Base-by-base conservation (phyloP, 2,888 invertebrate species). In the Nomada fucata region DNA sequence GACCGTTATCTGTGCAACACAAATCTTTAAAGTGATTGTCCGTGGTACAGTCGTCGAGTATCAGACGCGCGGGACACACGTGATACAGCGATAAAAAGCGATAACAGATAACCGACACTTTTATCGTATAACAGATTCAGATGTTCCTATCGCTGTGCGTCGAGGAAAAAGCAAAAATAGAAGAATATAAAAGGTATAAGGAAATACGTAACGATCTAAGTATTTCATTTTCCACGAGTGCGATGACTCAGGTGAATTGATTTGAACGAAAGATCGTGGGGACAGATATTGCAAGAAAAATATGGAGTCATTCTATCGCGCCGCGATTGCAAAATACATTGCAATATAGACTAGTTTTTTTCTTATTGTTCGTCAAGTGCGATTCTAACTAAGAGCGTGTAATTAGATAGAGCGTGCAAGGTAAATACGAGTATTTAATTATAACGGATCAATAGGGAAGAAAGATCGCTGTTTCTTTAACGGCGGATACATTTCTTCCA, bases 51-150 rank as follows among this genome's bases (percentile, higher is more conserved):
- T 52, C 50, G 26, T 20, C 26, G 9, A n/a, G 3, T 72, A 44
- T 73, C 52, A 13, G 7, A 0, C 42, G 13, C 47, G n/a, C n/a
- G 13, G 0, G 23, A 15, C 7, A 53, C 15, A 15, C 13, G 2
- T 36, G 63, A 67, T 73, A 73, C 2, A 44, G 18, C 53, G 74
- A 74, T 57, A 63, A 57, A 68, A 44, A 20, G 1, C 1, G 52
- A 57, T 55, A 42, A 20, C 20, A 61, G 47, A 74, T 55, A 68
- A 61, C 26, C 42, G 47, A 61, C 15, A 3, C 23, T 23, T 47
- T 67, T 73, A 77, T 67, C 60, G 15, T 20, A 53, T 2, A 44
- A 20, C 44, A 44, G 44, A 53, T 52, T 44, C 18, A 29, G 13
- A 36, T 20, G 13, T 23, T 11, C 29, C 2, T 63, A 55, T 71